These are phyloP conservation scores for Periphyllus acericola DNA, from an alignment of 2,888 invertebrate genomes.

Conservation along the genomic window DNA sequence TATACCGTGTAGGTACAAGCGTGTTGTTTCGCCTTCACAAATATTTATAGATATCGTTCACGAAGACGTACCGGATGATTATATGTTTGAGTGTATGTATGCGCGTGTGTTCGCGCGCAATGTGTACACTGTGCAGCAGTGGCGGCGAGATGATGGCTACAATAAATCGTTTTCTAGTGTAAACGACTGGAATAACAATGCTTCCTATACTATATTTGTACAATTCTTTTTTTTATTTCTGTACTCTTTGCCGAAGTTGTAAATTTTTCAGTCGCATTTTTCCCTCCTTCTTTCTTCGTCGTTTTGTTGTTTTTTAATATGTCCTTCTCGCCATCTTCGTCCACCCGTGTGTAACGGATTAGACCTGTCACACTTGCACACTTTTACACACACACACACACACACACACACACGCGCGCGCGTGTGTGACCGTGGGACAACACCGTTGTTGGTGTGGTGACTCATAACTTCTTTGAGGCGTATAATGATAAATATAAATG, in stretches of 20 bases:
- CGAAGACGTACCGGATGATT: conserved; percentile 18
- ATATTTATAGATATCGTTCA: conserved; percentile 45
- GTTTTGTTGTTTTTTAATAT: conserved; percentile 6
- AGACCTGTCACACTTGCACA: conserved; percentile 17
- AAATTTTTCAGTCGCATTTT: conserved; percentile 26
- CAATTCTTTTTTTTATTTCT: not conserved
- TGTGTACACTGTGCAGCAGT: not conserved
- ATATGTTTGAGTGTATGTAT: not conserved
- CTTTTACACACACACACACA: not conserved
- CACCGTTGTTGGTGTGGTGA: not conserved
- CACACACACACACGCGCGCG: not conserved
- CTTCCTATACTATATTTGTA: not conserved
- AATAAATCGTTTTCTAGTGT: conserved; percentile 52
- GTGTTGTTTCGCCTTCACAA: conserved; percentile 48
- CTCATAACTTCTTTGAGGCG: conserved; percentile 34
- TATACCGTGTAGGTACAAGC: not conserved
- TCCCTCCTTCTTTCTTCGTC: not conserved
- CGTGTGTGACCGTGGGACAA: conserved; percentile 44
- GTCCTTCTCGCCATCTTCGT: conserved; percentile 32
- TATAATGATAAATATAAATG: conserved; percentile 32
- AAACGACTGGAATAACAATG: conserved; percentile 50
- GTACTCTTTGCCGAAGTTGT: not conserved
- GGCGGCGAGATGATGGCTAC: conserved; percentile 26
- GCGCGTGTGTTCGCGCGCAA: not conserved
- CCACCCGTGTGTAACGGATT: conserved; percentile 46